These are phyloP conservation scores for Argyresthia albistria DNA, from an alignment of 2,888 invertebrate species.

Conservation along the genomic window DNA sequence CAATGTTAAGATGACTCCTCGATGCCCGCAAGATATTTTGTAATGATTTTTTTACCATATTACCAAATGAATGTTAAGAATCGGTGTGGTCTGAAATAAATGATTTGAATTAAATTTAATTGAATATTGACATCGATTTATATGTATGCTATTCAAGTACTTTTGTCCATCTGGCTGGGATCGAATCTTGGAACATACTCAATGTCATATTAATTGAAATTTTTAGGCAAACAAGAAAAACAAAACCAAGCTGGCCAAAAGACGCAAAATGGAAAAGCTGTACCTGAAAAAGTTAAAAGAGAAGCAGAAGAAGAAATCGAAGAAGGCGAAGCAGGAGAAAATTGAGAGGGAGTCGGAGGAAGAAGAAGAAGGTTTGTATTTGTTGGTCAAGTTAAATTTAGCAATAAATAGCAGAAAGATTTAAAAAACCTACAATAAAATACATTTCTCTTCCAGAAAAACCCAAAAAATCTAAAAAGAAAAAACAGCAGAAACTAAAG, in stretches of 20 bases:
- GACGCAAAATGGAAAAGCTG: conserved; percentile 23
- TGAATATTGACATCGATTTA: too few relatives aligned
- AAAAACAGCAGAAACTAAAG: conserved; percentile 38
- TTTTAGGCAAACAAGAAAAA: conserved; percentile 36
- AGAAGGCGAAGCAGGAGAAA: conserved; percentile 15
- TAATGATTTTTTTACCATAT: too few relatives aligned
- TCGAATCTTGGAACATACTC: not conserved
- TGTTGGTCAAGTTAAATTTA: not conserved
- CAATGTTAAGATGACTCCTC: too few relatives aligned
- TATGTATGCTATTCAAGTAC: too few relatives aligned
- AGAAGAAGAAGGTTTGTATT: conserved; percentile 15
- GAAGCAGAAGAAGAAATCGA: conserved; percentile 44
- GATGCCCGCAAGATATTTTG: too few relatives aligned
- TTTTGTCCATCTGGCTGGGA: too few relatives aligned
- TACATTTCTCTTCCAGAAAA: not conserved
- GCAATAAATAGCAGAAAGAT: not conserved
- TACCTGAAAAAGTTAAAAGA: conserved; percentile 41
- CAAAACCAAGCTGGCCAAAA: conserved; percentile 36
- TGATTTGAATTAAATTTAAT: too few relatives aligned
- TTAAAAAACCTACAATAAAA: not conserved
- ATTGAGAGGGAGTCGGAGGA: conserved; percentile 25
- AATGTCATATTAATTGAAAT: not conserved
- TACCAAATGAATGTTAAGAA: too few relatives aligned
- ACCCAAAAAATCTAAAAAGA: conserved; percentile 39
- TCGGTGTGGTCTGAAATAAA: too few relatives aligned